Base-by-base conservation (phyloP, 2,113 vertebrate genomes). In the Oreocharis arfaki region DNA sequence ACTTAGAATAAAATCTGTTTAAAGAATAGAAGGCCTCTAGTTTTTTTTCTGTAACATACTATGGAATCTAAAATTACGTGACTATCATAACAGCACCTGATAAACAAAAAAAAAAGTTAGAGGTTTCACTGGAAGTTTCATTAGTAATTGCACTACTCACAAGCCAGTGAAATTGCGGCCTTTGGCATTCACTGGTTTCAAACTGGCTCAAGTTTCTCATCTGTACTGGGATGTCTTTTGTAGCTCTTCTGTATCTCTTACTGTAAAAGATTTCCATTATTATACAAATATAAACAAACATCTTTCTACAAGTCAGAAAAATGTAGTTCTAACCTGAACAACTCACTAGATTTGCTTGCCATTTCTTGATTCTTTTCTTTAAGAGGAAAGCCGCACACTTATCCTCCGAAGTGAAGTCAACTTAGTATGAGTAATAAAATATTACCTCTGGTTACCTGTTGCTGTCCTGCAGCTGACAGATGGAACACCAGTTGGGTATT, bases 371-470 rank as follows among this genome's bases (percentile, higher is more conserved):
- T 69, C 13, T 59, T 81, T 91, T 61, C 16, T 87, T 52, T 68
- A 56, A 60, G 26, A 56, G n/a, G 35, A 28, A n/a, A 53, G 6
- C 59, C 47, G 57, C 42, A 7, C 15, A 59, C 5, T 64, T 57
- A 52, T 32, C 37, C 69, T 46, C 21, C n/a, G 63, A 16, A 28
- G 18, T 35, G 49, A 83, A 89, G 17, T n/a, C 37, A 68, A n/a
- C 49, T 74, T 73, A 27, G 11, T 79, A 26, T 50, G 57, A 92
- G 18, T 70, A 90, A 80, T 75, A 82, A 96, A 97, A 91, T 60
- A 59, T 52, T 79, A 60, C 76, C 86, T 96, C 73, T 95, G 84
- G 75, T 70, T 95, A 95, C 93, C 89, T 96, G 88, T 97, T 97
- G 96, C 95, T 95, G 77, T 61, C 69, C 91, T 96, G 75, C 87